Conservation (phyloP, 1,140 invertebrate species). For the Drosophila ananassae region DNA sequence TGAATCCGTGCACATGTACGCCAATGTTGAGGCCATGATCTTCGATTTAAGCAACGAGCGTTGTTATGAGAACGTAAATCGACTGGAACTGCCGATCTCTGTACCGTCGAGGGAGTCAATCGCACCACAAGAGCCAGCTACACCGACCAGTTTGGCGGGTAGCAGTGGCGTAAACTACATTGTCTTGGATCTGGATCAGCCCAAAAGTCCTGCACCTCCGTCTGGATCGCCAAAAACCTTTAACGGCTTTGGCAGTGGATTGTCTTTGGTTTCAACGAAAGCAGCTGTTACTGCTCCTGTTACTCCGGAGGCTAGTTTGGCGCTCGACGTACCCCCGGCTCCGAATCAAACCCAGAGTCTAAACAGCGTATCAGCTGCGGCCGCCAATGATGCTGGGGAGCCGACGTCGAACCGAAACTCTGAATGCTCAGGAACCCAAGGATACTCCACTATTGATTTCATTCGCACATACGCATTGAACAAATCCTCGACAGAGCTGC, state of each 20-base stretch:
- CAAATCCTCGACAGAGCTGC: conserved; percentile 85
- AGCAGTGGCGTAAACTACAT: conserved; percentile 74
- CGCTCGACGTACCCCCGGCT: conserved; percentile 18
- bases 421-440: conserved; percentile 70
- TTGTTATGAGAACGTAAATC: conserved; percentile 74
- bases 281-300: conserved; percentile 35
- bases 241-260: conserved; percentile 73
- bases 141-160: conserved; percentile 38
- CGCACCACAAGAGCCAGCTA: conserved; percentile 35
- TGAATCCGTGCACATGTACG: conserved; percentile 67
- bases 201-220: conserved; percentile 57
- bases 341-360: conserved; percentile 46
- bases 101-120: conserved; percentile 43
- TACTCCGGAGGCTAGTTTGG: conserved; percentile 41
- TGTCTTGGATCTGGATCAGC: conserved; percentile 77
- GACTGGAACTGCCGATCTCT: conserved; percentile 56
- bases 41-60: conserved; percentile 61
- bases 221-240: conserved; percentile 65
- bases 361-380: conserved; percentile 38
- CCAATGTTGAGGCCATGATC: conserved; percentile 64
- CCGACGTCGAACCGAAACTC: neutral
- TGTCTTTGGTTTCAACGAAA: conserved; percentile 63
- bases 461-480: conserved; percentile 95
- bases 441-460: conserved; percentile 97
- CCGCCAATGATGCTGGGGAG: conserved; percentile 16